Conservation (phyloP, 53 echinoderm and acorn worm species). For the Actinopyga echinites region DNA sequence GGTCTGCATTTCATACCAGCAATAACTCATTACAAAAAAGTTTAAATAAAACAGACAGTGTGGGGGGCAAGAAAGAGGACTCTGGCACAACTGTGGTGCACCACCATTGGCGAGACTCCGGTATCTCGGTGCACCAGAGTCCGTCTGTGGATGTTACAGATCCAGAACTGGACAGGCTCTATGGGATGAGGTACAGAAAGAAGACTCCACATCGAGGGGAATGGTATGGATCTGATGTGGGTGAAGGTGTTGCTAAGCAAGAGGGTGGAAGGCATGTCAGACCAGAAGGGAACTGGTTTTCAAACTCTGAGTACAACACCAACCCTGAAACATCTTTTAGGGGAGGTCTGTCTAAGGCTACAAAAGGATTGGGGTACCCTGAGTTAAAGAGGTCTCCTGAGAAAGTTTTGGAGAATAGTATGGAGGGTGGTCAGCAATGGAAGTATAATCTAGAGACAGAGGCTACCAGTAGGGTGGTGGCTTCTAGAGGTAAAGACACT, state of each 20-base stretch:
- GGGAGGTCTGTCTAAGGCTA: neutral
- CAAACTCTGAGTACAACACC: neutral
- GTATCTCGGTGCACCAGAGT: neutral
- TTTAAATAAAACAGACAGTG: too few relatives aligned
- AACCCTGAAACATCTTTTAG: neutral
- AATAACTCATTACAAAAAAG: too few relatives aligned
- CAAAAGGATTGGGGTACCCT: neutral
- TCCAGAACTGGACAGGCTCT: conserved; percentile 59
- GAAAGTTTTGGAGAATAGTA: neutral
- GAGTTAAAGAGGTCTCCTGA: neutral
- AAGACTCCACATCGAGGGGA: neutral
- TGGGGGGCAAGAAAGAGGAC: too few relatives aligned
- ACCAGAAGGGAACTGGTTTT: neutral
- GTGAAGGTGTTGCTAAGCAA: neutral
- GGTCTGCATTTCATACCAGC: too few relatives aligned
- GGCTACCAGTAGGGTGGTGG: neutral
- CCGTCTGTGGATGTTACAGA: conserved; percentile 72
- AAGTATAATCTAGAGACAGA: conserved; percentile 1
- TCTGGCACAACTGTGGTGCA: neutral
- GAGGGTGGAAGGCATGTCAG: neutral
- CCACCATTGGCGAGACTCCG: conserved; percentile 12
- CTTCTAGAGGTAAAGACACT: neutral
- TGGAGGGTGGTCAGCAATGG: neutral
- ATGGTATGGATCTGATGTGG: neutral
- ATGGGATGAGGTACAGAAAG: conserved; percentile 28